Evolutionary conservation across 1,140 invertebrate genomes (phyloP).

Genomic region (Gonioctena quinquepunctata): DNA sequence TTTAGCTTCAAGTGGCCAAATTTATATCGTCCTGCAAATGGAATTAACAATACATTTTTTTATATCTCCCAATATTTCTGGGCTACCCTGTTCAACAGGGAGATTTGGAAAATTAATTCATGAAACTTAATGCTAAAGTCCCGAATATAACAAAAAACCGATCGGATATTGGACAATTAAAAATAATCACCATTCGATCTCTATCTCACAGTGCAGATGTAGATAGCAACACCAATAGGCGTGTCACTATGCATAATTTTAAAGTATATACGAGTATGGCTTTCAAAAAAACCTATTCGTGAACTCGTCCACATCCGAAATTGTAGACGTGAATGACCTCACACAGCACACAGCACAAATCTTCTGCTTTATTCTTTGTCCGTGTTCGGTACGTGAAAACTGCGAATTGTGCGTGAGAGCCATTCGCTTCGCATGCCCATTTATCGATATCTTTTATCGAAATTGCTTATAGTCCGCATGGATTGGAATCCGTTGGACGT

Average conservation of each 20-base stretch:
- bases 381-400: not conserved
- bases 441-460: not conserved
- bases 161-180: not conserved
- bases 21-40: no score
- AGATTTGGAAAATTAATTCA: no score
- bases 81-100: no score
- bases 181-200: not conserved
- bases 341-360: not conserved
- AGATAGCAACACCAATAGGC: not conserved
- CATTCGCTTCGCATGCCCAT: not conserved
- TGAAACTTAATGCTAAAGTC: not conserved
- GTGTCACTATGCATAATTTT: not conserved
- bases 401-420: not conserved
- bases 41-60: no score
- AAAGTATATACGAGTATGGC: not conserved
- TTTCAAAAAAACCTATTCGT: not conserved
- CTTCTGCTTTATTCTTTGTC: not conserved
- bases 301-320: not conserved
- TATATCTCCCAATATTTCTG: no score
- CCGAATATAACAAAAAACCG: not conserved
- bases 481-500: no score
- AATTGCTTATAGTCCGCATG: no score
- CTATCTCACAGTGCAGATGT: not conserved
- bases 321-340: not conserved
- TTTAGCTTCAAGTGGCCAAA: no score